Evolutionary conservation across 2,888 invertebrate species (phyloP).

Genomic region (Linnaemya tessellans): DNA sequence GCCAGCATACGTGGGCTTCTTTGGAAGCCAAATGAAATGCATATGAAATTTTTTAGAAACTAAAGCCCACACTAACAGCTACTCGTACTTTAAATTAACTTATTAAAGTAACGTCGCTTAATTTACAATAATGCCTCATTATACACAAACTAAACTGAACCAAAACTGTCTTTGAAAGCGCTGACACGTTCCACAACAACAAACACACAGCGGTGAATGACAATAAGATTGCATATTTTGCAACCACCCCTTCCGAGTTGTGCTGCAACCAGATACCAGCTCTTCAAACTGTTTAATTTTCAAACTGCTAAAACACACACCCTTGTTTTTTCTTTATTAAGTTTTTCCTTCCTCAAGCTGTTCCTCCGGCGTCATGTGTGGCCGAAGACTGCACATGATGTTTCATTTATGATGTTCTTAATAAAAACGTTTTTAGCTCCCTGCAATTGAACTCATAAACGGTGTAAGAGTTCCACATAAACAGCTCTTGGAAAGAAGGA

Average conservation of each 20-base stretch:
- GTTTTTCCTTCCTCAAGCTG: constrained; percentile 62
- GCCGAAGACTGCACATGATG: constrained; percentile 54
- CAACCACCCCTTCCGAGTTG: constrained; percentile 6
- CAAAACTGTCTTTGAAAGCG: not conserved
- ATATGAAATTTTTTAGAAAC: too few species aligned
- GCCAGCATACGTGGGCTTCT: too few species aligned
- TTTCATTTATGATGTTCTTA: constrained; percentile 25
- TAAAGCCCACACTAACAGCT: too few species aligned
- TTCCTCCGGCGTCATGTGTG: constrained; percentile 66
- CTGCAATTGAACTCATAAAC: constrained; percentile 49
- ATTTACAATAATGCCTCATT: not conserved
- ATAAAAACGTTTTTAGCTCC: constrained; percentile 48
- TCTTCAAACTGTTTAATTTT: constrained; percentile 9
- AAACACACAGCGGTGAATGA: not conserved
- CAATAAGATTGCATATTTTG: constrained; percentile 12
- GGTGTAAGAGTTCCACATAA: constrained; percentile 48
- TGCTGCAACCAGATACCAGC: not conserved
- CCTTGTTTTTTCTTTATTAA: constrained; percentile 38
- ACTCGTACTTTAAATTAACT: too few species aligned
- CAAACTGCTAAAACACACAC: constrained; percentile 36
- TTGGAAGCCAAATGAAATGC: too few species aligned
- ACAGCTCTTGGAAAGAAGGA: constrained; percentile 47
- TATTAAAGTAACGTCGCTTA: too few species aligned
- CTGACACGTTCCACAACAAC: constrained; percentile 44
- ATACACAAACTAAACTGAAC: not conserved